Base-by-base conservation (phyloP, 2,113 vertebrate genomes). In the Burhinus oedicnemus region DNA sequence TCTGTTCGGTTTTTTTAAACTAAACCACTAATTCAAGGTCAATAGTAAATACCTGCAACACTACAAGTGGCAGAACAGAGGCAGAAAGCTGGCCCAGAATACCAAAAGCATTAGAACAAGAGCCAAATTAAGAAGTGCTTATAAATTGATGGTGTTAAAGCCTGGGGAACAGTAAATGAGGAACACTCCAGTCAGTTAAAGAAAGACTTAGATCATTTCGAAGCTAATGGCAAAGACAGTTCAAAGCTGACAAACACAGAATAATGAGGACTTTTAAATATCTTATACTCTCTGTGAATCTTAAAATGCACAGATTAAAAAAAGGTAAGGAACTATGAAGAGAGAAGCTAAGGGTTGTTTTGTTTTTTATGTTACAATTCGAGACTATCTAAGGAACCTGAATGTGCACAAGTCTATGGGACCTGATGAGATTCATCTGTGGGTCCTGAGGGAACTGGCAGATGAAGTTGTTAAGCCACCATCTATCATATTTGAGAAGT, bases 191-290 rank as follows among this genome's bases (percentile, higher is more conserved):
- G 78, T 95, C 68, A 55, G 89, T 79, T 90, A 87, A 9, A 91
- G 83, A 86, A 87, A 95, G 92, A 83, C 75, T 93, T 84, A 82
- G 55, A 88, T 95, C 90, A 83, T 92, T 95, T 87, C 84, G 79
- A 93, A 94, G 72, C 79, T 95, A 95, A 96, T 92, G 47, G 58
- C 52, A 94, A 95, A 97, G 83, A 82, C 58, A 84, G 65, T 86
- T 93, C 66, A 95, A 91, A 86, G 87, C 82, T 90, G 84, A 94
- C 60, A 94, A 93, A 88, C 74, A 92, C 57, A 60, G 72, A 93
- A 83, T 89, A 90, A 93, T 64, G 71, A 96, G 71, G 57, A 81
- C 42, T 93, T 95, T 81, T 21, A 95, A 88, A 85, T 74, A 89
- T 58, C 75, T 95, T 74, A 69, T 77, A 83, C 78, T 68, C 36